A percentile compares a stretch with the other conserved stretches of the same genome.
These are phyloP conservation scores for Myrmecobius fasciatus DNA, from an alignment of 2,113 vertebrate genomes.

Conservation along the genomic window DNA sequence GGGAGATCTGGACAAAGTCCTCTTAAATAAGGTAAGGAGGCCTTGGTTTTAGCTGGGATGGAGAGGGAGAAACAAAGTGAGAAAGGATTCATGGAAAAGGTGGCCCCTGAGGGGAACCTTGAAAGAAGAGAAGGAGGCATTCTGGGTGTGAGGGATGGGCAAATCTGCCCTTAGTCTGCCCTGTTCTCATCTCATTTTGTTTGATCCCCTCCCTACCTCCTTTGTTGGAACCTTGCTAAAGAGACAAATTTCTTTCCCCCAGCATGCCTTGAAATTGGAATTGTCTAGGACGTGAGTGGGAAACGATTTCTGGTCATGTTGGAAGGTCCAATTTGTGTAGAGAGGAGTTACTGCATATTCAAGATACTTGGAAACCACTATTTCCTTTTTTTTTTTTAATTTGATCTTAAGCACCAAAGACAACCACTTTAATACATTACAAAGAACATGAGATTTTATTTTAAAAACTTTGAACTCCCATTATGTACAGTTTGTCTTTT, in stretches of 20 bases:
- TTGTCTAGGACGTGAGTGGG: not conserved
- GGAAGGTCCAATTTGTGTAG: not conserved
- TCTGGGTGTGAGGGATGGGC: not conserved
- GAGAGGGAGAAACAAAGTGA: not conserved
- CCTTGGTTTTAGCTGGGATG: not conserved
- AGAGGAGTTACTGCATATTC: not conserved
- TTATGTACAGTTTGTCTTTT: not conserved
- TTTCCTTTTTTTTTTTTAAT: not conserved
- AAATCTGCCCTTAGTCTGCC: not conserved
- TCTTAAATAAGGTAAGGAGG: not conserved
- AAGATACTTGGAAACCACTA: not conserved
- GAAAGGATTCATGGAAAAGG: not conserved
- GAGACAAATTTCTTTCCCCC: too few relatives aligned
- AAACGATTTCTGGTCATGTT: not conserved
- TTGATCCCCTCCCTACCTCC: not conserved
- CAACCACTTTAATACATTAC: not conserved
- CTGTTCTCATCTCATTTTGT: not conserved
- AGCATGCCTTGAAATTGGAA: not conserved
- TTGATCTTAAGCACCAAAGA: not conserved
- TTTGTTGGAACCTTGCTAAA: not conserved
- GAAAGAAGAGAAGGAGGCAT: not conserved
- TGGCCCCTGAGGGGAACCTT: not conserved
- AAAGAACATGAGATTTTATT: not conserved
- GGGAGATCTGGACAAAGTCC: not conserved
- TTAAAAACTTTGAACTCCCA: not conserved